phyloP scores from a whole-genome alignment of 2,113 vertebrate genomes.

The Motacilla alba region DNA sequence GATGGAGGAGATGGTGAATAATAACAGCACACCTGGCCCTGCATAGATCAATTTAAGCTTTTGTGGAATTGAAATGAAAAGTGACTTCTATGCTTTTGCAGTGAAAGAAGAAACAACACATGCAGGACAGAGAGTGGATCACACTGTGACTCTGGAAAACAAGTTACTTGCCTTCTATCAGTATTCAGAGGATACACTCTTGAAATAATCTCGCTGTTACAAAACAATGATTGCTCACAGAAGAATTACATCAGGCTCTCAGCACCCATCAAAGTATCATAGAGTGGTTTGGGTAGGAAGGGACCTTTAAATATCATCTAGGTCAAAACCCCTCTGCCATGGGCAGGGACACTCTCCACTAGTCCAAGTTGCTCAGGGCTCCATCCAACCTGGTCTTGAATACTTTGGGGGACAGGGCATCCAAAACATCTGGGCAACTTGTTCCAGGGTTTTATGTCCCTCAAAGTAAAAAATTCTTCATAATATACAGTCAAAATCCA shows the following conservation, averaged over 20 bases:
- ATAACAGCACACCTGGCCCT: neutral
- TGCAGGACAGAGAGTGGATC: neutral
- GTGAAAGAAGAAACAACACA: neutral
- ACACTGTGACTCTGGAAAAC: neutral
- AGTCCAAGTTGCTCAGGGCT: neutral
- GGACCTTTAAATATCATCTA: neutral
- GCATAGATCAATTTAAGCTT: neutral
- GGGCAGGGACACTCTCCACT: neutral
- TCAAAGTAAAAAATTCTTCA: neutral
- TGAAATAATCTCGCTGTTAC: neutral
- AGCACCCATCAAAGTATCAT: neutral
- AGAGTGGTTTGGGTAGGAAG: neutral
- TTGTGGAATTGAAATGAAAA: neutral
- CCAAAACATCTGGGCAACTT: neutral
- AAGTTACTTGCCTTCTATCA: neutral
- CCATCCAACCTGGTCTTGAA: neutral
- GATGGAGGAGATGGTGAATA: neutral
- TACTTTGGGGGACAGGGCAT: neutral
- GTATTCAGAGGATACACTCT: neutral
- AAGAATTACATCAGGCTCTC: neutral
- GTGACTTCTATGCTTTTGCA: fast-evolving
- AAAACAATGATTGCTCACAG: neutral
- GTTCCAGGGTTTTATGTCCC: neutral
- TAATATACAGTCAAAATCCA: neutral
- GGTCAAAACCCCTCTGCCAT: neutral